Percentiles rank a stretch among this genome's conserved stretches.
phyloP scores from a whole-genome alignment of 2,888 invertebrate species.

The Xestia rhomboidea region DNA sequence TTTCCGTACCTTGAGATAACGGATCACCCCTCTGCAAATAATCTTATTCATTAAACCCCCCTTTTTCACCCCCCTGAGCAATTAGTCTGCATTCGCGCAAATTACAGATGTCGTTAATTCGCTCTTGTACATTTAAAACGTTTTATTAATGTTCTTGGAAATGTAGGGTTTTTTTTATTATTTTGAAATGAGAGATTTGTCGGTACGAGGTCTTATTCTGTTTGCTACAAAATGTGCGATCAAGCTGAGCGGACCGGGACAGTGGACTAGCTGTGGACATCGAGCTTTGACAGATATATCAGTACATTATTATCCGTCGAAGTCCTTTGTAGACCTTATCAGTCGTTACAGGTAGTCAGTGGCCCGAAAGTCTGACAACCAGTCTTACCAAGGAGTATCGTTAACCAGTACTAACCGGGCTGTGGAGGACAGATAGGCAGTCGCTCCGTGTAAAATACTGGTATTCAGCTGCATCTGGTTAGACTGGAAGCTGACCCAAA shows the following conservation, averaged over 20 bases:
- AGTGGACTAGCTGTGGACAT: neutral
- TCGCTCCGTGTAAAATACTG: neutral
- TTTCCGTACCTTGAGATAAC: conserved; percentile 33
- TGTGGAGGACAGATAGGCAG: no score
- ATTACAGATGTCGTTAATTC: conserved; percentile 42
- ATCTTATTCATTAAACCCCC: conserved; percentile 49
- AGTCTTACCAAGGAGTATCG: neutral
- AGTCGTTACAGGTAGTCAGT: neutral
- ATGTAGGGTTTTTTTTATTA: neutral
- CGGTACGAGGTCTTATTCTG: neutral
- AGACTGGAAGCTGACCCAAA: no score
- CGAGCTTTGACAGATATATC: neutral
- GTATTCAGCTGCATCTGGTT: neutral
- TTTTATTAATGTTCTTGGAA: conserved; percentile 16
- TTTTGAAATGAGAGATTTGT: neutral
- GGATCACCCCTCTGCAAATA: conserved; percentile 36
- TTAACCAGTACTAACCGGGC: neutral
- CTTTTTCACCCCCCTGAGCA: neutral
- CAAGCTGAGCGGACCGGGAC: neutral
- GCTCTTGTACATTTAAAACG: conserved; percentile 19
- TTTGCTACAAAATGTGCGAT: neutral
- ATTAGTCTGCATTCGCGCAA: conserved; percentile 53
- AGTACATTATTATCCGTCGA: neutral
- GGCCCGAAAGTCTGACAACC: neutral
- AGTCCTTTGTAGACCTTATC: no score